These are phyloP conservation scores for Enteromius viviparus DNA, from an alignment of 2,797 vertebrate genomes.

Conservation along the genomic window DNA sequence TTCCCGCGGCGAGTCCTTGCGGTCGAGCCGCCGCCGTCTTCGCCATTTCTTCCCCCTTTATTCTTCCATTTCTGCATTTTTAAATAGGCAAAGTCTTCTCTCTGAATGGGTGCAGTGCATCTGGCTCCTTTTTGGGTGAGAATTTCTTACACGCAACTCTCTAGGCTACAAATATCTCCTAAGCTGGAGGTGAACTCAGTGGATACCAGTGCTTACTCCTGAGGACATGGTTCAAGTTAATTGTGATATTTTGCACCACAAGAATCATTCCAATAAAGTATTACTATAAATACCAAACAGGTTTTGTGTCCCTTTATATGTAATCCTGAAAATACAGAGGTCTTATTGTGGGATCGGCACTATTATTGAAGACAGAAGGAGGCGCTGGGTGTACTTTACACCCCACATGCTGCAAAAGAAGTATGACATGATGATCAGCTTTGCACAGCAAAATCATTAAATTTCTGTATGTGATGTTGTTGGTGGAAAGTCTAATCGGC, in stretches of 20 bases:
- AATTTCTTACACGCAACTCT: conserved; percentile 52
- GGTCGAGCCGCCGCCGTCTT: not conserved
- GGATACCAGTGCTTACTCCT: conserved; percentile 58
- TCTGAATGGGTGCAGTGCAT: conserved; percentile 46
- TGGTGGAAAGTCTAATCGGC: not conserved
- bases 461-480: not conserved
- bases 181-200: conserved; percentile 60
- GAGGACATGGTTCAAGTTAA: conserved; percentile 66
- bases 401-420: too few relatives aligned
- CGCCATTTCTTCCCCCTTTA: conserved; percentile 23
- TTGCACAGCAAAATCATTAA: too few relatives aligned
- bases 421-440: not conserved
- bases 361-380: not conserved
- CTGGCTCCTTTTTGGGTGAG: conserved; percentile 42
- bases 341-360: not conserved
- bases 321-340: not conserved
- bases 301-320: not conserved
- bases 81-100: conserved; percentile 47
- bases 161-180: conserved; percentile 38
- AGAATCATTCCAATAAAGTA: conserved; percentile 84
- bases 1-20: not conserved
- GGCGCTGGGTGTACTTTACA: too few relatives aligned
- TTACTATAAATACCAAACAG: conserved; percentile 73
- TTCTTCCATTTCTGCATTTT: conserved; percentile 37
- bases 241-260: conserved; percentile 81